phyloP scores from a whole-genome alignment of 1,140 invertebrate genomes.

The Neodiprion lecontei region DNA sequence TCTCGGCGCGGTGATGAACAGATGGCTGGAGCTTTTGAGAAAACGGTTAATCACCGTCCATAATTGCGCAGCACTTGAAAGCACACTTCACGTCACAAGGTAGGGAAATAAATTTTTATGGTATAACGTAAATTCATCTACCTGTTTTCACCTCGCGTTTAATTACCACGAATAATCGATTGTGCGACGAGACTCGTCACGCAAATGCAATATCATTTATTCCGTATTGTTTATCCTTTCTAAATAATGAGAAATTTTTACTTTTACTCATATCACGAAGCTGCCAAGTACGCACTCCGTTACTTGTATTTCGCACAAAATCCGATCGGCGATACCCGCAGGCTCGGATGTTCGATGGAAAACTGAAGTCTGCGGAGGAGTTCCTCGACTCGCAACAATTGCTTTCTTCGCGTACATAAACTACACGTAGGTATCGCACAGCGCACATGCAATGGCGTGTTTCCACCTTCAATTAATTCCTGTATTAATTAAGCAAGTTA shows the following conservation, averaged over 20 bases:
- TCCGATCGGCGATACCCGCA: slow-evolving; percentile 29
- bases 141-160: slow-evolving; percentile 16
- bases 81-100: no score
- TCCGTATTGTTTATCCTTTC: slow-evolving; percentile 18
- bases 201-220: slow-evolving; percentile 1
- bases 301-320: slow-evolving; percentile 14
- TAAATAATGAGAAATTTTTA: not conserved
- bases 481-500: slow-evolving; percentile 23
- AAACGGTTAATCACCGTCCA: no score
- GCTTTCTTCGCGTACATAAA: slow-evolving; percentile 36
- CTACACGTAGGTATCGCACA: no score
- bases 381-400: slow-evolving; percentile 55
- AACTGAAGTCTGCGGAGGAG: slow-evolving; percentile 47
- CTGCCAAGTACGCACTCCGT: not conserved
- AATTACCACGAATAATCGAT: slow-evolving; percentile 24
- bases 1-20: slow-evolving; percentile 24
- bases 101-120: not conserved
- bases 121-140: slow-evolving; percentile 7
- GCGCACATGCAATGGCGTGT: slow-evolving; percentile 50
- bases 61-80: no score
- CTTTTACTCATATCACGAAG: not conserved
- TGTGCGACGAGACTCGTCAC: slow-evolving; percentile 13
- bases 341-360: slow-evolving; percentile 56
- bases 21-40: not conserved
- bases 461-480: slow-evolving; percentile 49